phyloP scores from a whole-genome alignment of 2,888 invertebrate species.

The Bruchidius siliquastri region DNA sequence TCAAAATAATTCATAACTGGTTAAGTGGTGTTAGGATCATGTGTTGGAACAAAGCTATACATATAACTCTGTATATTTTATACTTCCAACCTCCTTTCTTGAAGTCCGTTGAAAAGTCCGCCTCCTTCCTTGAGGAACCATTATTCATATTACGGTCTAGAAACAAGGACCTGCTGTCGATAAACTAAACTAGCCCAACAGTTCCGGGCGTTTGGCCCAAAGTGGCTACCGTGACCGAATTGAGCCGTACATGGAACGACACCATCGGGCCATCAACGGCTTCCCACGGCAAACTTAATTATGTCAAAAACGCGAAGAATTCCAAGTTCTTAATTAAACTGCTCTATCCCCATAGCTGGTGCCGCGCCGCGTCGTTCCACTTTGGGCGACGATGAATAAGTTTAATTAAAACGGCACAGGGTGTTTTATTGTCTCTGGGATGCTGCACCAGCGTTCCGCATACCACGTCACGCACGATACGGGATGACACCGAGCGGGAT shows the following conservation, averaged over 20 bases:
- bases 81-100: no score
- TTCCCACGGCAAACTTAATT: constrained; percentile 45
- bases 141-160: no score
- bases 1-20: no score
- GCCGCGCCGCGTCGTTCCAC: constrained; percentile 37
- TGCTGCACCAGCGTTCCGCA: neutral
- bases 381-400: constrained; percentile 49
- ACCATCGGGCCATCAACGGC: neutral
- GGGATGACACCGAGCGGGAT: neutral
- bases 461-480: neutral
- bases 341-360: neutral
- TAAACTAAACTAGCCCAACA: no score
- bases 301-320: constrained; percentile 50
- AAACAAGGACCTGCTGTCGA: no score
- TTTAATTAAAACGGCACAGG: constrained; percentile 47
- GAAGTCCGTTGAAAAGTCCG: no score
- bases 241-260: constrained; percentile 44
- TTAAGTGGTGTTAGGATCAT: no score
- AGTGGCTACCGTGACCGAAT: constrained; percentile 25
- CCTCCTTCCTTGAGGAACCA: no score
- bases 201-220: neutral
- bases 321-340: constrained; percentile 48
- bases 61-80: no score
- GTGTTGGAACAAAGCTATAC: no score
- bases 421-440: constrained; percentile 42